These are phyloP conservation scores for Pristionchus japonicus DNA, from an alignment of 2,888 invertebrate genomes.

Conservation along the genomic window DNA sequence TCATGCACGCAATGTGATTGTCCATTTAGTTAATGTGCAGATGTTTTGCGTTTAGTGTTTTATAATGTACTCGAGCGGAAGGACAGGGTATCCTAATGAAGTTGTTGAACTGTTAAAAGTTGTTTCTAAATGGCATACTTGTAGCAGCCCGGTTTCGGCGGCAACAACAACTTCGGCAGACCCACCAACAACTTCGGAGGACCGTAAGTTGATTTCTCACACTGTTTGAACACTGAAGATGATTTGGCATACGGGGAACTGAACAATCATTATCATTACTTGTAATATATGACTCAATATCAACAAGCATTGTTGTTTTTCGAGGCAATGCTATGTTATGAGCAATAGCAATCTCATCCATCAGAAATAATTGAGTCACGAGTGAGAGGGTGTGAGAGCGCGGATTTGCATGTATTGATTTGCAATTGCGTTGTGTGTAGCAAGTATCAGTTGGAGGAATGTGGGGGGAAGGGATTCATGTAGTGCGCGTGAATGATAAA, in stretches of 20 bases:
- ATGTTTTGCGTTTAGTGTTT: background rate
- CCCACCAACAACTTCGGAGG: background rate
- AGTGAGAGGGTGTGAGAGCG: background rate
- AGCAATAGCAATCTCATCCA: background rate
- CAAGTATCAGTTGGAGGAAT: background rate
- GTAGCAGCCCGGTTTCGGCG: background rate
- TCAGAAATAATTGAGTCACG: background rate
- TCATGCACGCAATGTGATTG: background rate
- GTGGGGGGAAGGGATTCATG: background rate
- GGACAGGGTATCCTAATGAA: background rate
- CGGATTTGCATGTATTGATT: background rate
- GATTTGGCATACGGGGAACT: background rate
- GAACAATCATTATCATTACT: background rate
- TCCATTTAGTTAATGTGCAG: background rate
- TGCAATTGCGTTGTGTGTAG: background rate
- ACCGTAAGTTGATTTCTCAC: background rate
- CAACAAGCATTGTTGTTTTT: background rate
- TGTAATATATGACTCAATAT: background rate
- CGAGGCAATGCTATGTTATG: background rate
- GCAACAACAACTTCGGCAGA: background rate
- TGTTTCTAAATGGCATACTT: background rate
- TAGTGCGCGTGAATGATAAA: background rate
- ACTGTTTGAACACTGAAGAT: background rate
- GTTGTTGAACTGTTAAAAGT: background rate
- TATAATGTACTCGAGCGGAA: no score